Evolutionary conservation across 2,113 vertebrate species (phyloP), one percentile per base, ranked within the genome.

Genomic region (Paedocypris sp.): DNA sequence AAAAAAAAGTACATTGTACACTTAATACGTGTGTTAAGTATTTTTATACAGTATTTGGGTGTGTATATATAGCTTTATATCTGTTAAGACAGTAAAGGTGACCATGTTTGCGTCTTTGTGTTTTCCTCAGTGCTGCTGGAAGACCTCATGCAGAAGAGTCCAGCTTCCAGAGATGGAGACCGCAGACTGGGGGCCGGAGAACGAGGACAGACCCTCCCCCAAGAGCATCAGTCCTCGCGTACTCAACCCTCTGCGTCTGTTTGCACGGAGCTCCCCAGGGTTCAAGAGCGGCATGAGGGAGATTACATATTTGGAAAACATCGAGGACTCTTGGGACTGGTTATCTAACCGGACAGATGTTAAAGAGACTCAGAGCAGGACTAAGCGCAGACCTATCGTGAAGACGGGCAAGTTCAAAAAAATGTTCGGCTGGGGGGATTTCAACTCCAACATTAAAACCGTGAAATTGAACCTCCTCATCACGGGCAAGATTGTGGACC

Each of bases 321-420:
- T 81, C 71, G 91, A 95, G 74, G 89, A 89, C 85, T 92, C 96
- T 69, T 97, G 95, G 95, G 90, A 93, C 78, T 98, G 95, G 95
- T 83, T 98, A 84, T 86, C 91, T 82, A 98, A 98, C 80, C 85
- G 92, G 80, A 97, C 92, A 45, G 93, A 95, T 77, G 80, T 81
- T 73, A 89, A 90, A 75, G 90, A 91, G 67, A 83, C 85, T 31
- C 80, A 92, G 31, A 79, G 89, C 85, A 91, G 95, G 90, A 93
- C 93, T 90, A 99, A 97, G 70, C 90, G 95, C 76, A 87, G 94
- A 64, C 95, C 95, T 61, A 99, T 99, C 57, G 95, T 99, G 41
- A 99, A 99, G 86, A 98, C 95, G 3, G 95, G 95, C 53, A 99
- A 99, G 79, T 99, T 99, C 84, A 99, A 98, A 82, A 99, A 99